Evolutionary conservation across 64 coral and sea anemone species (phyloP).

Genomic region (Montipora capricornis): DNA sequence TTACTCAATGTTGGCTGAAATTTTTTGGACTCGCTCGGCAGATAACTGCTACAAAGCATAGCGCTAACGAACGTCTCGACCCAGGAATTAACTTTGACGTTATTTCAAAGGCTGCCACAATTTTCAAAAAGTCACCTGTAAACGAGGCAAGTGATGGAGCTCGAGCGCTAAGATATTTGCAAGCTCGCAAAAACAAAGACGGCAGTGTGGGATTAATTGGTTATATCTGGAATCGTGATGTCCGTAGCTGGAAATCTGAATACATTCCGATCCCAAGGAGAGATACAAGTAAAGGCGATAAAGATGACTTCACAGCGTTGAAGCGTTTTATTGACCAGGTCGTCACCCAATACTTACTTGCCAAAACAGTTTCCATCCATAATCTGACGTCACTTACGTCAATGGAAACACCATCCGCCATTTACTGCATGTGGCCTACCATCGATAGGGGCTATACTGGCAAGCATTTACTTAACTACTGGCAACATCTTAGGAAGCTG

Average conservation of each 20-base stretch:
- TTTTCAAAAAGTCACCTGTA: background rate
- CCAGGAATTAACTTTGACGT: too few relatives aligned
- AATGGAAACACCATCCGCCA: background rate
- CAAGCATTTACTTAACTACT: constrained; percentile 28
- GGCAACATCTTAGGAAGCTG: constrained; percentile 19
- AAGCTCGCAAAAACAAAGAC: constrained; percentile 27
- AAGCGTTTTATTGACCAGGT: constrained; percentile 4
- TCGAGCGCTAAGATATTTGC: constrained; percentile 59
- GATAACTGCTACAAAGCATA: constrained; percentile 27
- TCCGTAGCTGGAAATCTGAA: constrained; percentile 10
- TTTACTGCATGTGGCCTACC: constrained; percentile 66
- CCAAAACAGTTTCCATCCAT: constrained; percentile 63
- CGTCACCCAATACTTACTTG: constrained; percentile 21
- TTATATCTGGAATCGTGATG: constrained; percentile 18
- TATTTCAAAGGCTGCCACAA: too few relatives aligned
- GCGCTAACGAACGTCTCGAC: background rate
- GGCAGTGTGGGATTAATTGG: constrained; percentile 31
- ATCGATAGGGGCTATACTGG: background rate
- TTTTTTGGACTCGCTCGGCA: constrained; percentile 43
- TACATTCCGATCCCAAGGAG: constrained; percentile 34
- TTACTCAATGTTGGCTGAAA: constrained; percentile 17
- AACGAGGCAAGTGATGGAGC: constrained; percentile 38
- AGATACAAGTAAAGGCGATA: constrained; percentile 7
- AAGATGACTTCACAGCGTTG: too few relatives aligned
- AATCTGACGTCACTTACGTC: too few relatives aligned